These are phyloP conservation scores for Drosophila parthenogenetica DNA, from an alignment of 2,888 invertebrate genomes.

Conservation along the genomic window DNA sequence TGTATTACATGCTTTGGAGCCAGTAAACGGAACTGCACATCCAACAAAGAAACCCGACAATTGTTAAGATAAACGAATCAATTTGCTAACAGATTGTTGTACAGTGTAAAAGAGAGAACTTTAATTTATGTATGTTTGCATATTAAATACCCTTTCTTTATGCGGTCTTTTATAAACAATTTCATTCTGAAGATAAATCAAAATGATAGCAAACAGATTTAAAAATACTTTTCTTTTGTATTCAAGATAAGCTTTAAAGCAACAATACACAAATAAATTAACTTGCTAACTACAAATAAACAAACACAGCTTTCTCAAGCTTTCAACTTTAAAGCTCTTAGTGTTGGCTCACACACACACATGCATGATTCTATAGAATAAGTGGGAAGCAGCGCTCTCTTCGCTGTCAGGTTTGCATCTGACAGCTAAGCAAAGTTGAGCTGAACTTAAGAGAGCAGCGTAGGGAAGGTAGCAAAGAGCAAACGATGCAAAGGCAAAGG, in stretches of 20 bases:
- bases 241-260: constrained; percentile 10
- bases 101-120: background rate
- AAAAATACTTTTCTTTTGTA: constrained; percentile 11
- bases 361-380: constrained; percentile 33
- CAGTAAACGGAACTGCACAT: constrained; percentile 8
- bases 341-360: background rate
- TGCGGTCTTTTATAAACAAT: background rate
- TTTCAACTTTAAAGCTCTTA: constrained; percentile 22
- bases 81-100: constrained; percentile 16
- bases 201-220: background rate
- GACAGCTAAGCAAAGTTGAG: constrained; percentile 37
- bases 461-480: constrained; percentile 26
- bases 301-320: constrained; percentile 46
- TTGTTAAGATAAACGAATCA: constrained; percentile 23
- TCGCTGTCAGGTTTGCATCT: constrained; percentile 50
- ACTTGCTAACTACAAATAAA: constrained; percentile 25
- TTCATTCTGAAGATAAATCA: background rate
- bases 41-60: constrained; percentile 8
- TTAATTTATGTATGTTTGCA: no score
- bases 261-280: constrained; percentile 21
- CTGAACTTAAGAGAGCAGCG: constrained; percentile 16
- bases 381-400: constrained; percentile 24
- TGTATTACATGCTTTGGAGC: constrained; percentile 5
- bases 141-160: constrained; percentile 3
- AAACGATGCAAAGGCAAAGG: constrained; percentile 6